These are phyloP conservation scores for Bombyx mori DNA, from an alignment of 1,140 invertebrate genomes.

Conservation along the genomic window ASM3026992v2 NC_085115.1:12121501-12122000, in stretches of 20 bases:
- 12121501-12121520: neutral
- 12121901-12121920: neutral
- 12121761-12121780: slow-evolving; percentile 45
- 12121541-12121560: slow-evolving; percentile 78
- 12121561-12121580: slow-evolving; percentile 92
- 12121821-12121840: slow-evolving; percentile 34
- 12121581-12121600: slow-evolving; percentile 87
- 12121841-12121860: slow-evolving; percentile 29
- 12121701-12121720: slow-evolving; percentile 30
- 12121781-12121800: slow-evolving; percentile 35
- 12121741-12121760: slow-evolving; percentile 36
- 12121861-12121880: slow-evolving; percentile 35
- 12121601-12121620: slow-evolving; percentile 87
- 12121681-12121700: slow-evolving; percentile 23
- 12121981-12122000: slow-evolving; percentile 75
- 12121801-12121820: slow-evolving; percentile 48
- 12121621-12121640: slow-evolving; percentile 22
- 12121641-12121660: slow-evolving; percentile 2
- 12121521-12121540: slow-evolving; percentile 6
- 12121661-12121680: slow-evolving; percentile 24
- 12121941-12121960: slow-evolving; percentile 80
- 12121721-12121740: slow-evolving; percentile 43
- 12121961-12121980: slow-evolving; percentile 85
- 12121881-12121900: slow-evolving; percentile 3
- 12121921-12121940: neutral